A percentile compares a stretch with the other conserved stretches of the same genome.
These are phyloP conservation scores for Tetramorium simillimum DNA, from an alignment of 1,140 invertebrate genomes.

Conservation along the genomic window DNA sequence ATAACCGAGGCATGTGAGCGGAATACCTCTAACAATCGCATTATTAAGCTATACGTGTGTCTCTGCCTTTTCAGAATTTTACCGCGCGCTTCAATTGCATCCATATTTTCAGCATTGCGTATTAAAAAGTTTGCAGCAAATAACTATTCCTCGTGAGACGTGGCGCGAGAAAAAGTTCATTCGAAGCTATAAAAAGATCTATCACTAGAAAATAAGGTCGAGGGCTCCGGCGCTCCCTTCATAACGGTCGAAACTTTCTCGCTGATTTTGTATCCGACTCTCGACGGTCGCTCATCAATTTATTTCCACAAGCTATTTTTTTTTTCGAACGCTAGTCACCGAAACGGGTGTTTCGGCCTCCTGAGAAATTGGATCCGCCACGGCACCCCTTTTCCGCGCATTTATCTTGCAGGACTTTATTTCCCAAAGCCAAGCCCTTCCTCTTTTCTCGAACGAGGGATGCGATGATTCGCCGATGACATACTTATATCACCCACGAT, in stretches of 20 bases:
- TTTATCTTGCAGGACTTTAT: slow-evolving; percentile 43
- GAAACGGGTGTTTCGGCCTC: neutral
- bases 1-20: neutral
- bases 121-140: neutral
- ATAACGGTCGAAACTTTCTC: neutral
- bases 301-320: slow-evolving; percentile 18
- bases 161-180: neutral
- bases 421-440: slow-evolving; percentile 22
- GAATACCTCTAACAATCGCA: neutral
- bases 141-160: neutral
- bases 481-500: neutral
- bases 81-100: neutral
- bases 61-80: neutral
- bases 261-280: slow-evolving; percentile 6
- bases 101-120: neutral
- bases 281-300: neutral
- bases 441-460: neutral
- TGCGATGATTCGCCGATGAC: neutral
- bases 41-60: neutral
- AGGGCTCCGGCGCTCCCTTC: neutral
- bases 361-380: slow-evolving; percentile 32
- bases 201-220: neutral
- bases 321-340: neutral
- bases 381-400: slow-evolving; percentile 38
- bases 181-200: neutral